These are phyloP conservation scores for Tubulanus polymorphus DNA, from an alignment of 2,888 invertebrate genomes.

Conservation along the genomic window DNA sequence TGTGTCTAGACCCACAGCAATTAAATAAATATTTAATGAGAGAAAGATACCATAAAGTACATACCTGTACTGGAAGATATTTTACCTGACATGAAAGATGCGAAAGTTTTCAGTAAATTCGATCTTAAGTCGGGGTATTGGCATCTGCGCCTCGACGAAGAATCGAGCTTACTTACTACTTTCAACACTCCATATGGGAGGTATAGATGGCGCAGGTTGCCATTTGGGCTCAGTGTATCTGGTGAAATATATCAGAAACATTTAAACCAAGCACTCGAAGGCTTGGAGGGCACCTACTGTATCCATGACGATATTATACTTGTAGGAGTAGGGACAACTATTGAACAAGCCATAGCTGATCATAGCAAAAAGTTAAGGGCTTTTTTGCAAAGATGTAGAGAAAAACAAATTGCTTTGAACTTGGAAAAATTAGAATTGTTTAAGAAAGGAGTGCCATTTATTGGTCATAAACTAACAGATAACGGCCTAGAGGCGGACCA, in stretches of 20 bases:
- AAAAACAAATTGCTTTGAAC: background rate
- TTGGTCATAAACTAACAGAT: background rate
- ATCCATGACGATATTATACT: conserved; percentile 21
- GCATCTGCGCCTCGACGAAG: conserved; percentile 18
- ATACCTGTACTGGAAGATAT: conserved; percentile 20
- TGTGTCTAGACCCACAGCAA: conserved; percentile 7
- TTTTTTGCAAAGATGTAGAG: background rate
- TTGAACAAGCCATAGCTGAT: conserved; percentile 1
- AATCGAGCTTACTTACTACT: conserved; percentile 19
- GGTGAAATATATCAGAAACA: conserved; percentile 22
- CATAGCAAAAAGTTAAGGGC: conserved; percentile 14
- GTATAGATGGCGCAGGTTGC: conserved; percentile 20
- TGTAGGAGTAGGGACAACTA: conserved; percentile 7
- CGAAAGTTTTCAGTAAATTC: conserved; percentile 18
- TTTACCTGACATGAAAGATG: conserved; percentile 16
- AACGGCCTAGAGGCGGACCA: background rate
- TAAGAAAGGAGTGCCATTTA: background rate
- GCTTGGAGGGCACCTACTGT: conserved; percentile 18
- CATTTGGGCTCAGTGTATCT: conserved; percentile 19
- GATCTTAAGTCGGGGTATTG: conserved; percentile 20
- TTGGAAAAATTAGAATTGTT: background rate
- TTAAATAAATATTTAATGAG: conserved; percentile 5
- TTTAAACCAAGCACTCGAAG: conserved; percentile 14
- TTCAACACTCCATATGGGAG: conserved; percentile 19
- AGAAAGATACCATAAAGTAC: background rate